Conservation (phyloP, 2,113 vertebrate genomes). For the Bolborhynchus lineola region DNA sequence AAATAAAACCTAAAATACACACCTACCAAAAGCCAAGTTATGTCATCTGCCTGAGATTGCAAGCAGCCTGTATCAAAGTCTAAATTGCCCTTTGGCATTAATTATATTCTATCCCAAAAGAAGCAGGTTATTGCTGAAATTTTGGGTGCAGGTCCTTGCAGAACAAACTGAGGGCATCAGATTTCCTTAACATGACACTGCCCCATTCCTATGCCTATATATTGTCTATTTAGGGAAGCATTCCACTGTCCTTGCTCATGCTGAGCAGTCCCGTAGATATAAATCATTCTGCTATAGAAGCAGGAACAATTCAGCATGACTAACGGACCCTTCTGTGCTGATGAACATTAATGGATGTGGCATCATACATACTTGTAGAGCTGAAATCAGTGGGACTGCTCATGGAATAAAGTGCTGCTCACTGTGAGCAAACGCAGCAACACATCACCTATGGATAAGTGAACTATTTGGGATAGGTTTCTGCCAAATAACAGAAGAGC, state of each 20-base stretch:
- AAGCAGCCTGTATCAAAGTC: background rate
- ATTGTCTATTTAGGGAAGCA: slow-evolving; percentile 68
- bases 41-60: background rate
- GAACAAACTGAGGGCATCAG: background rate
- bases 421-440: background rate
- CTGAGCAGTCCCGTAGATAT: slow-evolving; percentile 30
- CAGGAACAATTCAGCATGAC: slow-evolving; percentile 48
- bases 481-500: background rate
- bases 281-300: slow-evolving; percentile 53
- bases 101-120: background rate
- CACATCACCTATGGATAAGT: background rate
- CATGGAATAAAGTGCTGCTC: background rate
- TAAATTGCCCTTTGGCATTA: background rate
- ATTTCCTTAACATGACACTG: slow-evolving; percentile 47
- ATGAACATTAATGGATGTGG: slow-evolving; percentile 52
- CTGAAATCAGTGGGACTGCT: background rate
- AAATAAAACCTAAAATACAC: background rate
- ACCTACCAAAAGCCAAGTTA: background rate
- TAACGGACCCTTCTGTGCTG: slow-evolving; percentile 42
- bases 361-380: background rate
- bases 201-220: slow-evolving; percentile 43
- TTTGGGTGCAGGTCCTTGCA: background rate
- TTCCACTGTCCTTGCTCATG: slow-evolving; percentile 62
- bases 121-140: background rate
- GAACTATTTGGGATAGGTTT: background rate